Percentiles rank a stretch among this genome's conserved stretches.
Conservation (phyloP, 2,113 vertebrate species). For the Fulica atra region DNA sequence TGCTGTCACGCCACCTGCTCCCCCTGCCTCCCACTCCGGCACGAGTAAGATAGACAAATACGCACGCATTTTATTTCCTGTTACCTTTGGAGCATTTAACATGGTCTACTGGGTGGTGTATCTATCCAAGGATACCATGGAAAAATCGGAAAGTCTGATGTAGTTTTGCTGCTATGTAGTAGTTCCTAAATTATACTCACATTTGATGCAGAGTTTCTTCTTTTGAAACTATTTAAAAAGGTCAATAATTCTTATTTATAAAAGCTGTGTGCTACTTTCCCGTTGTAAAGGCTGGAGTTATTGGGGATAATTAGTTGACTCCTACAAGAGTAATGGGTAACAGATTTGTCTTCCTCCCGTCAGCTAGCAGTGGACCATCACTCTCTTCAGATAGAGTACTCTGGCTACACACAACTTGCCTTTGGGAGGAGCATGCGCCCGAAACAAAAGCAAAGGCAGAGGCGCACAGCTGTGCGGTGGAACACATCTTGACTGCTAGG, state of each 20-base stretch:
- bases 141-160: slow-evolving; percentile 85
- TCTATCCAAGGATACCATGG: slow-evolving; percentile 96
- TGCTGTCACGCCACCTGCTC: slow-evolving; percentile 69
- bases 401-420: background rate
- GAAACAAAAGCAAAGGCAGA: background rate
- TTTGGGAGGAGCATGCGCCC: slow-evolving; percentile 7
- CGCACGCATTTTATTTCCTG: slow-evolving; percentile 96
- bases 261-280: slow-evolving; percentile 73
- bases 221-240: slow-evolving; percentile 80
- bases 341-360: slow-evolving; percentile 51
- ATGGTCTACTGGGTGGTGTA: slow-evolving; percentile 99
- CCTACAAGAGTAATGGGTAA: slow-evolving; percentile 41
- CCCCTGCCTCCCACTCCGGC: slow-evolving; percentile 79
- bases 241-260: slow-evolving; percentile 73
- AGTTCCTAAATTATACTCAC: slow-evolving; percentile 71
- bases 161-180: slow-evolving; percentile 76
- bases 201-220: slow-evolving; percentile 76
- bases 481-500: slow-evolving; percentile 31
- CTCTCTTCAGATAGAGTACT: slow-evolving; percentile 9
- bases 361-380: slow-evolving; percentile 37
- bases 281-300: slow-evolving; percentile 70
- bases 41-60: slow-evolving; percentile 99
- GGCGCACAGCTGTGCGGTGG: slow-evolving; percentile 45
- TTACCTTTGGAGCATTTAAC: slow-evolving; percentile 97
- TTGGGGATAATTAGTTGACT: slow-evolving; percentile 61